A percentile compares a stretch with the other conserved stretches of the same genome.
These are phyloP conservation scores for Tetranychus cinnabarinus DNA, from an alignment of 1,140 invertebrate species.

Conservation along the genomic window DNA sequence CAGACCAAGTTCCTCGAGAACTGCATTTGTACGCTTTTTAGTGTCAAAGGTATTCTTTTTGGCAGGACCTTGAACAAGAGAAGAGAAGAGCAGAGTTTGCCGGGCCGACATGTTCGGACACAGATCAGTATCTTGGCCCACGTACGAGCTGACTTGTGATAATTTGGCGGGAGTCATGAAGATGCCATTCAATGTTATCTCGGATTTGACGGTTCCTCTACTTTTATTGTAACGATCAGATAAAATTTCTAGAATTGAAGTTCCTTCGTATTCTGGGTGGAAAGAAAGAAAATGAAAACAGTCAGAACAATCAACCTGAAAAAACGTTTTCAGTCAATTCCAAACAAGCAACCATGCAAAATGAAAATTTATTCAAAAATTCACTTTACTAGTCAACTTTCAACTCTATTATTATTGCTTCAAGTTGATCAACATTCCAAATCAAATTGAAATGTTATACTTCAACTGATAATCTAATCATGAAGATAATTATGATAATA, in stretches of 20 bases:
- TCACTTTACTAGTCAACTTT: too few relatives aligned
- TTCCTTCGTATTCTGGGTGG: slow-evolving; percentile 39
- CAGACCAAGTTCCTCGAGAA: slow-evolving; percentile 69
- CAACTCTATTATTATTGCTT: too few relatives aligned
- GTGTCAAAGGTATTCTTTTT: slow-evolving; percentile 27
- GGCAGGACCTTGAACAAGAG: slow-evolving; percentile 34
- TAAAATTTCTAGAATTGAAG: slow-evolving; percentile 51
- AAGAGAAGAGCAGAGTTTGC: slow-evolving; percentile 54
- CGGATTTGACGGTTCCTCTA: slow-evolving; percentile 34
- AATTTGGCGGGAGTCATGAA: slow-evolving; percentile 41
- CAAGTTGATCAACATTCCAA: too few relatives aligned
- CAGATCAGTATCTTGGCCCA: slow-evolving; percentile 32
- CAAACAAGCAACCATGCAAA: too few relatives aligned
- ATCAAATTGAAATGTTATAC: too few relatives aligned
- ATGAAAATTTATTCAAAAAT: too few relatives aligned
- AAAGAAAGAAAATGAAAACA: not conserved
- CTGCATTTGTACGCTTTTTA: slow-evolving; percentile 40
- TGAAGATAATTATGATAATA: too few relatives aligned
- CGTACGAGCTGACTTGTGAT: slow-evolving; percentile 34
- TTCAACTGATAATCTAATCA: too few relatives aligned
- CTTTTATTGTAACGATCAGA: slow-evolving; percentile 32
- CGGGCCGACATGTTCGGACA: slow-evolving; percentile 48
- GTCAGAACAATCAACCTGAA: not conserved
- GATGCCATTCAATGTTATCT: slow-evolving; percentile 64
- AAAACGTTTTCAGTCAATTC: too few relatives aligned